phyloP scores from a whole-genome alignment of 2,888 invertebrate species.

The Sinodicranocentrus sp. region DNA sequence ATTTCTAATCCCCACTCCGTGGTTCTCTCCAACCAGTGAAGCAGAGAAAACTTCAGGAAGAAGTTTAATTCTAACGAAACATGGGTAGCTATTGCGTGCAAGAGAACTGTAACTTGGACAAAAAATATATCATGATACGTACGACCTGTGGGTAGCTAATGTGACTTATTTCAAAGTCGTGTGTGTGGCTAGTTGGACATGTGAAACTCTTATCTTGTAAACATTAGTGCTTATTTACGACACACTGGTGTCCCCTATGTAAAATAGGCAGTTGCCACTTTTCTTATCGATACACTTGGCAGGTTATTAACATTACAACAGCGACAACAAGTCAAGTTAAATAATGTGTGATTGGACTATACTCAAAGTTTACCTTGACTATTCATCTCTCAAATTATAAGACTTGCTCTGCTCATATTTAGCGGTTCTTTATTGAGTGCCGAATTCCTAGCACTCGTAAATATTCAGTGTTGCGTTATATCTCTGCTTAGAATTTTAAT shows the following conservation, averaged over 20 bases:
- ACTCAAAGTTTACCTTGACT: background rate
- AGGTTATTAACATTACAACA: conserved; percentile 54
- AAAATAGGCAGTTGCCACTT: conserved; percentile 25
- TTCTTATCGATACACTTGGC: conserved; percentile 37
- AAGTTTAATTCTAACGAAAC: too few species aligned
- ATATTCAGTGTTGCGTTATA: background rate
- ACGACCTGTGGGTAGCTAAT: too few species aligned
- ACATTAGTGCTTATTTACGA: conserved; percentile 56
- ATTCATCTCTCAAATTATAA: background rate
- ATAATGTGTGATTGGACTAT: background rate
- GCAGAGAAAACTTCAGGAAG: too few species aligned
- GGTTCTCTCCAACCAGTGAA: too few species aligned
- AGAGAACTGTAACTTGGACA: too few species aligned
- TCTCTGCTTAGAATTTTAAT: conserved; percentile 13
- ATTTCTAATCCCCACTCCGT: too few species aligned
- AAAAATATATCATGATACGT: too few species aligned
- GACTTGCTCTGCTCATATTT: conserved; percentile 10
- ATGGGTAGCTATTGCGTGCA: too few species aligned
- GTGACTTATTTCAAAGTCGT: too few species aligned
- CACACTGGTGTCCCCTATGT: conserved; percentile 8
- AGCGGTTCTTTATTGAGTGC: conserved; percentile 39
- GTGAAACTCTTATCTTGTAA: conserved; percentile 47
- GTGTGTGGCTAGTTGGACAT: too few species aligned
- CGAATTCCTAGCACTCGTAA: conserved; percentile 22
- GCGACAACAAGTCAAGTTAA: conserved; percentile 48